phyloP scores from a whole-genome alignment of 1,140 invertebrate genomes.

The Eueides isabella region DNA sequence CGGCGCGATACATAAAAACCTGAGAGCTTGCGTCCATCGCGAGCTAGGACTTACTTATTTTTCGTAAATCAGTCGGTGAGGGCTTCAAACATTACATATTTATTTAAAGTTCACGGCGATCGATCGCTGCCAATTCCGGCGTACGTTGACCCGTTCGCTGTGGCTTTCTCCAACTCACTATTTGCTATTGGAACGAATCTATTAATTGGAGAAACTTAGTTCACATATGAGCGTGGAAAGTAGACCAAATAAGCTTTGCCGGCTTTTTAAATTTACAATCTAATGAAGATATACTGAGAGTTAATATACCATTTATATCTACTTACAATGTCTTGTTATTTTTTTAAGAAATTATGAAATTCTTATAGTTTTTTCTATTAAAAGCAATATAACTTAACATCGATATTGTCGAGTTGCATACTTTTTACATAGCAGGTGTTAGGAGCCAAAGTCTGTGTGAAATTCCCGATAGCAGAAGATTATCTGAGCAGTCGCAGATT shows the following conservation, averaged over 20 bases:
- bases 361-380: not conserved
- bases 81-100: slow-evolving; percentile 46
- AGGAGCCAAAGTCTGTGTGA: slow-evolving; percentile 40
- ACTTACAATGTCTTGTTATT: not conserved
- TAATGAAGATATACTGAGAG: not conserved
- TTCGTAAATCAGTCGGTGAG: not conserved
- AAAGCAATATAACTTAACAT: not conserved
- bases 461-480: slow-evolving; percentile 46
- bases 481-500: slow-evolving; percentile 17
- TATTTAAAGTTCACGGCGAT: slow-evolving; percentile 77
- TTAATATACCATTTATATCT: slow-evolving; percentile 3
- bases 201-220: slow-evolving; percentile 82
- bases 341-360: slow-evolving; percentile 12
- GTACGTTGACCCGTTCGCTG: slow-evolving; percentile 72
- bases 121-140: slow-evolving; percentile 74
- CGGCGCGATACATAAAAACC: slow-evolving; percentile 25
- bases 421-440: slow-evolving; percentile 12
- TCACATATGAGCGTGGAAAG: slow-evolving; percentile 80
- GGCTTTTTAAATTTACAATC: slow-evolving; percentile 14
- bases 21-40: slow-evolving; percentile 24
- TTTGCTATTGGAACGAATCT: slow-evolving; percentile 82
- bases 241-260: slow-evolving; percentile 50
- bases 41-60: slow-evolving; percentile 17
- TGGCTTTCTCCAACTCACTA: slow-evolving; percentile 76
- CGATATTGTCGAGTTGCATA: not conserved